Percentiles rank a stretch among this genome's conserved stretches.
These are phyloP conservation scores for Micronycteris hirsuta DNA, from an alignment of 2,113 vertebrate species.

Conservation along the genomic window DNA sequence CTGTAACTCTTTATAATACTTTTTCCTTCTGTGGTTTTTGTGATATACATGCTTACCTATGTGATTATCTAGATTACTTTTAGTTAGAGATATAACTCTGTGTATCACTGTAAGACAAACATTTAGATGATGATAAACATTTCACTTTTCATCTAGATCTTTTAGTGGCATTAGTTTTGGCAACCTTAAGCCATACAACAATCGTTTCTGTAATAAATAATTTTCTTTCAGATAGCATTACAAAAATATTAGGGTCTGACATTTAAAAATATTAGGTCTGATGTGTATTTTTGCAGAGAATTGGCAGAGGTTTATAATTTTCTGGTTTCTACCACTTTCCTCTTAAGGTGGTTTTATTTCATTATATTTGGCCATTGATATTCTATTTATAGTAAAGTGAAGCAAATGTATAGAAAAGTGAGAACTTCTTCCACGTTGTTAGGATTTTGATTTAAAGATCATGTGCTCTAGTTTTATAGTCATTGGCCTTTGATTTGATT, in stretches of 20 bases:
- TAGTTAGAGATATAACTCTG: constrained; percentile 19
- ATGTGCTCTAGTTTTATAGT: constrained; percentile 31
- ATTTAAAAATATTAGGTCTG: constrained; percentile 24
- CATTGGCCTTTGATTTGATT: constrained; percentile 39
- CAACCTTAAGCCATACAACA: constrained; percentile 18
- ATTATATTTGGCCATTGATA: constrained; percentile 40
- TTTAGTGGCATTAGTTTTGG: constrained; percentile 42
- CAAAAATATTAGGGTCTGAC: constrained; percentile 18
- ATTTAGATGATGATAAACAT: constrained; percentile 40
- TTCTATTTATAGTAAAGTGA: constrained; percentile 35
- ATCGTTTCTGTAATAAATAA: not conserved
- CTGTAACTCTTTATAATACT: not conserved
- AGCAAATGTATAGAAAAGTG: not conserved
- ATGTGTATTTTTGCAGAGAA: not conserved
- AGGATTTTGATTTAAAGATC: constrained; percentile 46
- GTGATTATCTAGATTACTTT: constrained; percentile 43
- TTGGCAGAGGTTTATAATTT: constrained; percentile 20
- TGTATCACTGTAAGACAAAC: constrained; percentile 18
- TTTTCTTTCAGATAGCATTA: constrained; percentile 32
- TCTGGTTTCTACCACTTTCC: not conserved
- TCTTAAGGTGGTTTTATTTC: constrained; percentile 40
- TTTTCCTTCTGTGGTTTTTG: constrained; percentile 17
- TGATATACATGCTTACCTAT: constrained; percentile 20
- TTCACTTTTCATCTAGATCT: constrained; percentile 37
- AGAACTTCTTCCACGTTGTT: not conserved